phyloP scores from a whole-genome alignment of 2,888 invertebrate genomes.

The Archaeoteleia sp. region DNA sequence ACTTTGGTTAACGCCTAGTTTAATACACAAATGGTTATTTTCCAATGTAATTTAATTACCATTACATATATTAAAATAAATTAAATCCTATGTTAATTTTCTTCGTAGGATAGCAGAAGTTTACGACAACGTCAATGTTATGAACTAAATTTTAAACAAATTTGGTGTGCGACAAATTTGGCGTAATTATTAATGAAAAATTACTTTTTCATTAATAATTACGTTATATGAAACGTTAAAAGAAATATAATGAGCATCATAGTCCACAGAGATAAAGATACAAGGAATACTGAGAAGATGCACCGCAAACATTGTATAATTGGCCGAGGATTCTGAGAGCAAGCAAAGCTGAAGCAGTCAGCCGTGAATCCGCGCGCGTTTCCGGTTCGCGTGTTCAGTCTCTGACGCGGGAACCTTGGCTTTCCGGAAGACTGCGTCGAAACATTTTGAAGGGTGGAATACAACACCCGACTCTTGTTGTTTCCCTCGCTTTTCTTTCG shows the following conservation, averaged over 20 bases:
- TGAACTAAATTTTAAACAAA: too few relatives aligned
- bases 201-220: slow-evolving; percentile 40
- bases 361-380: slow-evolving; percentile 65
- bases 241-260: slow-evolving; percentile 43
- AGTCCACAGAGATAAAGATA: slow-evolving; percentile 39
- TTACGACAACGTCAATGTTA: too few relatives aligned
- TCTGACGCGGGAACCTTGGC: slow-evolving; percentile 58
- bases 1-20: too few relatives aligned
- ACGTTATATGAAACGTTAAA: slow-evolving; percentile 23
- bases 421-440: slow-evolving; percentile 58
- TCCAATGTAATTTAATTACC: too few relatives aligned
- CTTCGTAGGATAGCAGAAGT: too few relatives aligned
- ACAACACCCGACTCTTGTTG: slow-evolving; percentile 40
- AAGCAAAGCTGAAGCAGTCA: slow-evolving; percentile 64
- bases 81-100: too few relatives aligned
- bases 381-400: slow-evolving; percentile 65
- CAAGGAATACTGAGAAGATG: slow-evolving; percentile 45
- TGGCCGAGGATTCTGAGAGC: slow-evolving; percentile 65
- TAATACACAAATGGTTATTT: too few relatives aligned
- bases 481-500: slow-evolving; percentile 23
- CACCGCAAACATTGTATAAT: slow-evolving; percentile 68
- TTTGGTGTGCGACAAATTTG: too few relatives aligned
- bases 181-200: too few relatives aligned
- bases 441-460: slow-evolving; percentile 55
- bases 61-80: too few relatives aligned